Conservation (phyloP, 2,888 invertebrate genomes). For the Iselma pallidipennis region DNA sequence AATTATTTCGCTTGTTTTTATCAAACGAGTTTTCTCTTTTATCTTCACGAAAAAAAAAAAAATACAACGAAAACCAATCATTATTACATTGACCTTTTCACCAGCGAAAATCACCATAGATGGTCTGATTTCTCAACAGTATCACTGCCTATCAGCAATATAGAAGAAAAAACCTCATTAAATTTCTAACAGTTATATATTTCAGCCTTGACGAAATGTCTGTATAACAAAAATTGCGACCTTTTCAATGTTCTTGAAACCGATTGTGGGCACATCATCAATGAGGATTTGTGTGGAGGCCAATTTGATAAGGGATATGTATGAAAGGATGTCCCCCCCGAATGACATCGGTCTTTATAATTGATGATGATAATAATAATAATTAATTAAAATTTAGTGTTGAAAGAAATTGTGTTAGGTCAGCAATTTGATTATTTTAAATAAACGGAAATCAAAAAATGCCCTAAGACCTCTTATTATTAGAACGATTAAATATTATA, state of each 20-base stretch:
- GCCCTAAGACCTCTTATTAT: constrained; percentile 5
- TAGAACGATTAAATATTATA: background rate
- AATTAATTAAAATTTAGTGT: background rate
- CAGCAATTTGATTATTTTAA: constrained; percentile 6
- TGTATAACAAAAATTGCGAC: background rate
- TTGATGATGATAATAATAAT: background rate
- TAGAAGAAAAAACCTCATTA: background rate
- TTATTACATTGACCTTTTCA: background rate
- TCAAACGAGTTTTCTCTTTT: constrained; percentile 16
- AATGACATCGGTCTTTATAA: background rate
- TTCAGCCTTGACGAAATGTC: background rate
- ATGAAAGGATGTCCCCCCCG: background rate
- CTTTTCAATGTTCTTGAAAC: background rate
- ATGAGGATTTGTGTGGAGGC: background rate
- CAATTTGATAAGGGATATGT: background rate
- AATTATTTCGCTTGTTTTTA: constrained; percentile 15
- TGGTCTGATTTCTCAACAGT: background rate
- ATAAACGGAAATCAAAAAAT: constrained; percentile 10
- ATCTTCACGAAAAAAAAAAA: background rate
- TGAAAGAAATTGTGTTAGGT: constrained; percentile 10
- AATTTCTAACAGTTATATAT: background rate
- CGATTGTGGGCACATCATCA: background rate
- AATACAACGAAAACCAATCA: background rate
- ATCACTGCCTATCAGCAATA: background rate
- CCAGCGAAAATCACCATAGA: background rate